Base-by-base conservation (phyloP, 2,113 vertebrate genomes). In the Oxyura jamaicensis region DNA sequence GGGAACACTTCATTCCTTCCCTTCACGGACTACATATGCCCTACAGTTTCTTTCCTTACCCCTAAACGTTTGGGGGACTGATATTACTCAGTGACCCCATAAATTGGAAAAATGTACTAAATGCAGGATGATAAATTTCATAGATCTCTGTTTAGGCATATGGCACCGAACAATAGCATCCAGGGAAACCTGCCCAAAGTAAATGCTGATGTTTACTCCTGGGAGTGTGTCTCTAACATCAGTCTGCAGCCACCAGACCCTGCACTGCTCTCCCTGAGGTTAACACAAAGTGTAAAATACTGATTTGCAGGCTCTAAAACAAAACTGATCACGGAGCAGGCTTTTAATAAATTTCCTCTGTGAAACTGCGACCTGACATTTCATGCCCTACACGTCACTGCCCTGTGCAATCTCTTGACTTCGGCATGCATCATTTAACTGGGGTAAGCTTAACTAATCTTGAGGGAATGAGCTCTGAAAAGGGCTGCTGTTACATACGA, bases 201-300 rank as follows among this genome's bases (percentile, higher is more conserved):
- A 69, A 83, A n/a, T 2, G 26, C 55, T 62, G 33, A 8, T 53
- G 53, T 77, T 63, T 74, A 29, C 52, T 33, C 1, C 1, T 4
- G 16, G 8, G 3, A 94, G 42, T 53, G 59, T 29, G 25, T 35
- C 76, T 60, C 44, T 14, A 67, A 55, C 35, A 71, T 2, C 73
- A 31, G 13, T 5, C 29, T 42, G 23, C 55, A 33, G 62, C 3
- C 33, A 39, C 8, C 65, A 77, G 42, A n/a, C 13, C 46, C 35
- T 11, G 33, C 74, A 76, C 39, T 15, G 14, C 59, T 22, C 18
- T 25, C 86, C 41, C 59, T 31, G 26, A 59, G 50, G 41, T 19
- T 25, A 35, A 58, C 28, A 36, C 19, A 29, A 0, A 0, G 67
- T 2, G 5, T 46, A 46, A 75, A 78, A 72, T 3, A 10, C 0